Conservation (phyloP, 2,888 invertebrate species). For the Spilarctia lutea region DNA sequence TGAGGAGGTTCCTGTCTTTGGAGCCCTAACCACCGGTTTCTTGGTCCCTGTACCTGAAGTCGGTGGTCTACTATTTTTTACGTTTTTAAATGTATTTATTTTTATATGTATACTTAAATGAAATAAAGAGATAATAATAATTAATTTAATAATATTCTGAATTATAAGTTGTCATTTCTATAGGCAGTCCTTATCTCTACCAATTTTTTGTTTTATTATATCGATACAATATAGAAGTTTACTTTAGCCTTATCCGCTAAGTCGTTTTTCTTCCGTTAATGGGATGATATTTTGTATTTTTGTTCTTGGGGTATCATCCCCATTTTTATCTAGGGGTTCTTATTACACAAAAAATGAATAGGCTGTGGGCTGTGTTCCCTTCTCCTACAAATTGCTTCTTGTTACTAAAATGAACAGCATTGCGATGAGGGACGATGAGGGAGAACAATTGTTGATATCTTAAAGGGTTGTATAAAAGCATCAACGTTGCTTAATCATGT, state of each 20-base stretch:
- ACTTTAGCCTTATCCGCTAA: conserved; percentile 48
- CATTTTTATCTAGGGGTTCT: conserved; percentile 63
- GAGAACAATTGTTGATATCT: conserved; percentile 58
- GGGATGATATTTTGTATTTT: conserved; percentile 68
- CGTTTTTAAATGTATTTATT: no score
- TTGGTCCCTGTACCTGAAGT: no score
- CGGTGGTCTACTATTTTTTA: no score
- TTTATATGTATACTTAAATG: no score
- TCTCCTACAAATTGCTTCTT: conserved; percentile 78
- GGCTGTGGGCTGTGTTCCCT: conserved; percentile 64
- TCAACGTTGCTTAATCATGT: conserved; percentile 76
- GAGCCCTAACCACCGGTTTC: no score
- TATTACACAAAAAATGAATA: conserved; percentile 66
- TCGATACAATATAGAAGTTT: conserved; percentile 10
- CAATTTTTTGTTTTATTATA: conserved; percentile 18
- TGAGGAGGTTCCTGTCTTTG: no score
- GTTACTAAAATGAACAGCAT: conserved; percentile 71
- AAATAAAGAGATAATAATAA: no score
- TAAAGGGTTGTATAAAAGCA: conserved; percentile 66
- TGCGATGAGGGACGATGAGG: conserved; percentile 62
- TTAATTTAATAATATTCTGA: no score
- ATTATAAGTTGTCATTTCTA: no score
- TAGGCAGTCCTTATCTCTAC: no score
- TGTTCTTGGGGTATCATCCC: conserved; percentile 53
- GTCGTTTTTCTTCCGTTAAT: conserved; percentile 70